Evolutionary conservation across 2,888 invertebrate genomes (phyloP), one percentile per base, ranked within the genome.

Genomic region (Protophormia terraenovae): DNA sequence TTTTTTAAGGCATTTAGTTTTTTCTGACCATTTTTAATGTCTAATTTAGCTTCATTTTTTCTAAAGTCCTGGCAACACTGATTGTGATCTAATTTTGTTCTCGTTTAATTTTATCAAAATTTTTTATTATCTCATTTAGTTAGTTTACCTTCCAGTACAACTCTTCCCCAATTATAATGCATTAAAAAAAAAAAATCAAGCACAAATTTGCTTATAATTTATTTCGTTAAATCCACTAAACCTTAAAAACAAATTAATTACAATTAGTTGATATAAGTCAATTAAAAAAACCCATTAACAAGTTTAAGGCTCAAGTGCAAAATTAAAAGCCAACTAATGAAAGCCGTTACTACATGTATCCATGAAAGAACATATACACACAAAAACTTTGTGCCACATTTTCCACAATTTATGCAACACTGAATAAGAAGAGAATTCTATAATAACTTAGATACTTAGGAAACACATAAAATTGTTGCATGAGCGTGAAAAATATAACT

Each of bases 281-380:
- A 45, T 72, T 72, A 58, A 69, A 69, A n/a, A 29, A 53, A 58
- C 29, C 60, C 8, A 73, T 73, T 73, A 60, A 47, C 38, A 71
- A 71, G 27, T 71, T 71, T 55, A 41, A 55, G 27, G 60, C 73
- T 45, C 73, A 60, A 60, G 60, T 73, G 60, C 32, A 60, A 60
- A 55, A n/a, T 60, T 47, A 35, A 73, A 45, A 47, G 32, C 41
- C 60, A 58, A 14, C 60, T n/a, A 72, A 58, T 27, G 19, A 55
- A 58, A 58, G 47, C 38, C 45, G 4, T 41, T 45, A 58, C 41
- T 45, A n/a, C 14, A 60, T 12, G 12, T 27, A n/a, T 16, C 12
- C 38, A 55, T n/a, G n/a, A n/a, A n/a, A 16, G 55, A 14, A 10
- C 16, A n/a, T 29, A 29, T 24, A 50, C 8, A 32, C 58, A 16